A percentile compares a stretch with the other conserved stretches of the same genome.
These are phyloP conservation scores for Zelleria hepariella DNA, from an alignment of 2,888 invertebrate species.

Conservation along the genomic window DNA sequence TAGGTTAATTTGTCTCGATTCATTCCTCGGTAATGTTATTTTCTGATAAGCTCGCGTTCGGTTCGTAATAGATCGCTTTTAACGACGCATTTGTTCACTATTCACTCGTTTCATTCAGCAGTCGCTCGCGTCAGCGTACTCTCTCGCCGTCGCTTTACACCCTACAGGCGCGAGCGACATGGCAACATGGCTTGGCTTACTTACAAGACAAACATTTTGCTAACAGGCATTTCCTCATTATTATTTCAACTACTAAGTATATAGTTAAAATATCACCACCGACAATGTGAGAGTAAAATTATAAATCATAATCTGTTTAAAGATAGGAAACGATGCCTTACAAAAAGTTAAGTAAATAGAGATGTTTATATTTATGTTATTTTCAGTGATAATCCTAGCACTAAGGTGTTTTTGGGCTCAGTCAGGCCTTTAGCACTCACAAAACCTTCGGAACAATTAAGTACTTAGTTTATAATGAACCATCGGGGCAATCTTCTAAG, in stretches of 20 bases:
- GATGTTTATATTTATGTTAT: constrained; percentile 67
- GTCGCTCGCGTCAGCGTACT: background rate
- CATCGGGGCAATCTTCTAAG: constrained; percentile 67
- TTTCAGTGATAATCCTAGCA: constrained; percentile 64
- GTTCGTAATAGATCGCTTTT: constrained; percentile 22
- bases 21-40: constrained; percentile 45
- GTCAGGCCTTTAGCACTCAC: constrained; percentile 44
- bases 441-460: constrained; percentile 65
- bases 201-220: background rate
- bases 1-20: constrained; percentile 59
- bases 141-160: background rate
- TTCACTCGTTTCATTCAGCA: background rate
- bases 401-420: constrained; percentile 47
- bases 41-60: constrained; percentile 17
- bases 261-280: constrained; percentile 60
- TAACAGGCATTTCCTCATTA: constrained; percentile 20
- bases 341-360: constrained; percentile 66
- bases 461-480: constrained; percentile 69
- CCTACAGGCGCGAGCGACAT: background rate
- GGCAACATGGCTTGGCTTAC: background rate
- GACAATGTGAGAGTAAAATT: constrained; percentile 43
- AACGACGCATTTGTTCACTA: constrained; percentile 12
- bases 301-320: constrained; percentile 59
- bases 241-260: constrained; percentile 31
- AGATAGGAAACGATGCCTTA: constrained; percentile 68